These are phyloP conservation scores for Phoenicopterus ruber DNA, from an alignment of 2,113 vertebrate genomes.

Conservation along the genomic window DNA sequence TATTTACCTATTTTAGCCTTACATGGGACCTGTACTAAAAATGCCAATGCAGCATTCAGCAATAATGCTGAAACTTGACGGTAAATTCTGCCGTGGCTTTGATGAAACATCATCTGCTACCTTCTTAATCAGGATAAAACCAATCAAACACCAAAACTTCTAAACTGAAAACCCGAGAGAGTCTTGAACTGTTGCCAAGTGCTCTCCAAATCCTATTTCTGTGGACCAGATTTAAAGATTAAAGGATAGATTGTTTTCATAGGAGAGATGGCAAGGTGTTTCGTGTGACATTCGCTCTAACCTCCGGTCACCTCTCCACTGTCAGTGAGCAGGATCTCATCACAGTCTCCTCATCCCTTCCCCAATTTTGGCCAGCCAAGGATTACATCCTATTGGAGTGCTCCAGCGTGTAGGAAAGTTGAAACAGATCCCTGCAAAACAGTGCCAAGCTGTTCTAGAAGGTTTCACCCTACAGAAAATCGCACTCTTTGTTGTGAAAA, in stretches of 20 bases:
- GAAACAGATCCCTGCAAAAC: background rate
- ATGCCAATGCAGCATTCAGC: background rate
- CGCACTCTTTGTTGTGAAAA: background rate
- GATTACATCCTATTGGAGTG: background rate
- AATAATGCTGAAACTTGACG: background rate
- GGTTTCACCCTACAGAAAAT: background rate
- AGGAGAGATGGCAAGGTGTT: background rate
- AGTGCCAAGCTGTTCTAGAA: background rate
- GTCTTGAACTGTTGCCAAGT: background rate
- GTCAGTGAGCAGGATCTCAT: background rate
- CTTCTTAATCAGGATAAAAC: background rate
- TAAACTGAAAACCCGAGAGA: background rate
- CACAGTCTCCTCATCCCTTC: background rate
- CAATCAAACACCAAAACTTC: background rate
- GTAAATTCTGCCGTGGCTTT: background rate
- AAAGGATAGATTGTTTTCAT: background rate
- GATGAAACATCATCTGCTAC: background rate
- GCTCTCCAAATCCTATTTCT: background rate
- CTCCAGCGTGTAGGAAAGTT: background rate
- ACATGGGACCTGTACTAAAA: background rate
- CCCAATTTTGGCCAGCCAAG: background rate
- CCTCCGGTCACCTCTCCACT: background rate
- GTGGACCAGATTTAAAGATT: background rate
- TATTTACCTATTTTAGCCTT: background rate
- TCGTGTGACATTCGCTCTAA: background rate